A percentile compares a stretch with the other conserved stretches of the same genome.
Evolutionary conservation across 2,888 invertebrate species (phyloP).

Genomic region (Yponomeuta sedellus): DNA sequence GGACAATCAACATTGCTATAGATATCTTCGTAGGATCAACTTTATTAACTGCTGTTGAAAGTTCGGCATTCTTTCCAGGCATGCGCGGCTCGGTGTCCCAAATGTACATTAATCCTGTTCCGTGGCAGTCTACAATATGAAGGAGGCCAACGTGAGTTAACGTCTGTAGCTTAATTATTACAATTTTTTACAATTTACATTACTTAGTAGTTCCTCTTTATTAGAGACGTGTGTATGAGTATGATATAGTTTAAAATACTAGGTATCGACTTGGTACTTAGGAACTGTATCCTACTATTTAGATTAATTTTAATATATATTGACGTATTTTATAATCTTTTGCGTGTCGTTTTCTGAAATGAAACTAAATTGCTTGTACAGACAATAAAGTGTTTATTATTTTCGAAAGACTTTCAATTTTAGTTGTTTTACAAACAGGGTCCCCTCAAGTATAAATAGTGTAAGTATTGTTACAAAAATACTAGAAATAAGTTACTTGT

Average conservation of each 20-base stretch:
- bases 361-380: constrained; percentile 30
- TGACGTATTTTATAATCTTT: constrained; percentile 41
- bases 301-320: constrained; percentile 48
- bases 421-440: constrained; percentile 36
- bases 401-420: constrained; percentile 27
- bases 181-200: not conserved
- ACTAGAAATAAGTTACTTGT: constrained; percentile 13
- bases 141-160: constrained; percentile 17
- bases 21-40: not conserved
- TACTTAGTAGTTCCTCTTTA: not conserved
- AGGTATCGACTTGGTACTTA: not conserved
- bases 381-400: constrained; percentile 19
- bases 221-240: constrained; percentile 7
- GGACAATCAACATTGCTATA: not conserved
- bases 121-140: constrained; percentile 75
- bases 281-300: constrained; percentile 37
- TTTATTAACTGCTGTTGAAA: too few relatives aligned
- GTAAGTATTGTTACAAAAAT: constrained; percentile 26
- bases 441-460: constrained; percentile 46
- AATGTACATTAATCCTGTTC: constrained; percentile 80
- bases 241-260: constrained; percentile 14
- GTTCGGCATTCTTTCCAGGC: constrained; percentile 48
- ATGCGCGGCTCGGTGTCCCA: constrained; percentile 80
- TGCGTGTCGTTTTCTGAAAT: constrained; percentile 27
- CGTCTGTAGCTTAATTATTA: not conserved